Conservation (phyloP, 2,113 vertebrate species). For the Sisor rabdophorus region DNA sequence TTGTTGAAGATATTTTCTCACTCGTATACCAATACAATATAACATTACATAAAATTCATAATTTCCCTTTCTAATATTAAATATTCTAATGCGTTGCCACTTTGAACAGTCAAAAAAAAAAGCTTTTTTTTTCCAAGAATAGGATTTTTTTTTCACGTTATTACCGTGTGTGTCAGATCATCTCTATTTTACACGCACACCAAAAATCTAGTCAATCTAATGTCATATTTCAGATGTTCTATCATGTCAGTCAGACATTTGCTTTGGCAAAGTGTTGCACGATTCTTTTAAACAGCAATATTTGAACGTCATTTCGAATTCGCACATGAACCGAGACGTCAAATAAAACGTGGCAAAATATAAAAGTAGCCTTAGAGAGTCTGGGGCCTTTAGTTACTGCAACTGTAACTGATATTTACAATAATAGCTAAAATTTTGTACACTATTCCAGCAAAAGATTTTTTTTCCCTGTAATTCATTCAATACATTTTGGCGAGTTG, state of each 20-base stretch:
- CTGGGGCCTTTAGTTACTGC: not conserved
- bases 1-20: conserved; percentile 76
- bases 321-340: not conserved
- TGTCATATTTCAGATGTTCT: conserved; percentile 4
- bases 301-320: not conserved
- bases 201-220: conserved; percentile 2
- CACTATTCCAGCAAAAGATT: not conserved
- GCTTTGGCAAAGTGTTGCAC: conserved; percentile 30
- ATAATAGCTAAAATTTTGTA: conserved; percentile 11
- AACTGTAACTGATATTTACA: conserved; percentile 39
- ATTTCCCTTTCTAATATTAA: conserved; percentile 69
- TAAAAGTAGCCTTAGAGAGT: conserved; percentile 38
- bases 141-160: not conserved
- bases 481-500: conserved; percentile 50
- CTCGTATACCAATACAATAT: conserved; percentile 80
- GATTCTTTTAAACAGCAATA: not conserved
- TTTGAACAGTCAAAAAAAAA: conserved; percentile 56
- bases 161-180: conserved; percentile 9
- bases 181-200: not conserved
- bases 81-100: conserved; percentile 67
- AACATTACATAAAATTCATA: conserved; percentile 77
- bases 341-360: conserved; percentile 51
- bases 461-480: conserved; percentile 5
- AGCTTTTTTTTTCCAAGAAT: not conserved
- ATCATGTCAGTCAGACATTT: conserved; percentile 14